These are phyloP conservation scores for Galbula dea DNA, from an alignment of 2,113 vertebrate genomes.

Conservation along the genomic window DNA sequence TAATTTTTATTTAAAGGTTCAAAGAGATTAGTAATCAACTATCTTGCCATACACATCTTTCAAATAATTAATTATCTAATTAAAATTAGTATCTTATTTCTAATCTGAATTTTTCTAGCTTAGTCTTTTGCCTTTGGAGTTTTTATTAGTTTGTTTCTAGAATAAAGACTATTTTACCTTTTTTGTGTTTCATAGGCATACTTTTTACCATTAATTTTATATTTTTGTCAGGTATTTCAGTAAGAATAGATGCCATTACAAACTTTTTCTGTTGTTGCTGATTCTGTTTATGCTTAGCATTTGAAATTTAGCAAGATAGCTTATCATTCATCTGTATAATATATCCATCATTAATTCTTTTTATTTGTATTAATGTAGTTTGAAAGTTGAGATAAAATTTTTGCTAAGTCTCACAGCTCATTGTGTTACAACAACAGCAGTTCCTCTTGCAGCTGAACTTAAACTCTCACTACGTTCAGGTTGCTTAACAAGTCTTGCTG, in stretches of 20 bases:
- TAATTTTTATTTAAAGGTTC: not conserved
- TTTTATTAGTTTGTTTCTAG: not conserved
- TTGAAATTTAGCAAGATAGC: not conserved
- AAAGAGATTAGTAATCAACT: not conserved
- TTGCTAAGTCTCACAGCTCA: not conserved
- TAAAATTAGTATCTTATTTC: not conserved
- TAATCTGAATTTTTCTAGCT: not conserved
- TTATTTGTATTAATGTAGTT: not conserved
- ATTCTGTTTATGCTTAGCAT: not conserved
- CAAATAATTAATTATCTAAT: not conserved
- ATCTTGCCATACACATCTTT: not conserved
- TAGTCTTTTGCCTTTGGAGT: not conserved
- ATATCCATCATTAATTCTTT: not conserved
- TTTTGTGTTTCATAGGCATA: not conserved
- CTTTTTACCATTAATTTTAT: not conserved
- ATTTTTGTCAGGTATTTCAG: not conserved
- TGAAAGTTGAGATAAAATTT: not conserved
- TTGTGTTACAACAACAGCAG: not conserved
- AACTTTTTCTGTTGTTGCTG: not conserved
- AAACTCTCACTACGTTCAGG: not conserved
- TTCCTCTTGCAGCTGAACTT: not conserved
- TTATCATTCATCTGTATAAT: not conserved
- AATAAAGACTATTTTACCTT: not conserved
- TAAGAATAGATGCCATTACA: not conserved
- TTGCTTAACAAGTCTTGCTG: not conserved